phyloP scores from a whole-genome alignment of 2,113 vertebrate genomes.

The Trematomus loennbergii region DNA sequence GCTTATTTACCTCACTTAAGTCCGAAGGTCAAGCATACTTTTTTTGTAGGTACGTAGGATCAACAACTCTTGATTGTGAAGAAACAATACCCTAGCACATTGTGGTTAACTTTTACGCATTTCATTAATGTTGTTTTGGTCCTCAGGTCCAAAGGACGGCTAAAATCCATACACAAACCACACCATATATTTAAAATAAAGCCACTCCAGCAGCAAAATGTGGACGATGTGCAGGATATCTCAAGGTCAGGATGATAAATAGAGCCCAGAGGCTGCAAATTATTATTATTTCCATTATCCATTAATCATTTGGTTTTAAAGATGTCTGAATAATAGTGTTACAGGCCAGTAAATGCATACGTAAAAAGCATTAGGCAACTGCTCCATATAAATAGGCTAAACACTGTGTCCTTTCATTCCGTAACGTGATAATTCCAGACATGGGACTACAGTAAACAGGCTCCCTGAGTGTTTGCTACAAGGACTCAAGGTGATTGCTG shows the following conservation, averaged over 20 bases:
- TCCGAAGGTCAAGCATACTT: neutral
- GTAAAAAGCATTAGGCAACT: neutral
- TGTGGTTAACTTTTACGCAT: neutral
- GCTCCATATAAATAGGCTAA: neutral
- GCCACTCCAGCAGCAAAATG: neutral
- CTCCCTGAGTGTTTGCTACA: constrained; percentile 11
- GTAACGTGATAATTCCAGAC: constrained; percentile 21
- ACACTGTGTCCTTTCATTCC: constrained; percentile 2
- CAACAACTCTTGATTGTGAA: neutral
- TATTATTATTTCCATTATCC: neutral
- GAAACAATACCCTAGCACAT: neutral
- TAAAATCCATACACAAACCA: neutral
- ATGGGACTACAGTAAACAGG: constrained; percentile 16
- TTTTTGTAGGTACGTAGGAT: neutral
- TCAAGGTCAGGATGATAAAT: neutral
- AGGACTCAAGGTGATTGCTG: constrained; percentile 30
- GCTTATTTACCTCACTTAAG: no score
- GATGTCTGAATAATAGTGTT: neutral
- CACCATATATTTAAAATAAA: neutral
- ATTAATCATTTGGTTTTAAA: neutral
- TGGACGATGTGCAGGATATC: neutral
- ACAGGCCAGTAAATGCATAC: neutral
- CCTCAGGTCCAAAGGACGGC: neutral
- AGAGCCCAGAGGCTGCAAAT: neutral
- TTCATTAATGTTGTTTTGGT: neutral